These are phyloP conservation scores for Lithophane semibrunnea DNA, from an alignment of 2,888 invertebrate species.

Conservation along the genomic window DNA sequence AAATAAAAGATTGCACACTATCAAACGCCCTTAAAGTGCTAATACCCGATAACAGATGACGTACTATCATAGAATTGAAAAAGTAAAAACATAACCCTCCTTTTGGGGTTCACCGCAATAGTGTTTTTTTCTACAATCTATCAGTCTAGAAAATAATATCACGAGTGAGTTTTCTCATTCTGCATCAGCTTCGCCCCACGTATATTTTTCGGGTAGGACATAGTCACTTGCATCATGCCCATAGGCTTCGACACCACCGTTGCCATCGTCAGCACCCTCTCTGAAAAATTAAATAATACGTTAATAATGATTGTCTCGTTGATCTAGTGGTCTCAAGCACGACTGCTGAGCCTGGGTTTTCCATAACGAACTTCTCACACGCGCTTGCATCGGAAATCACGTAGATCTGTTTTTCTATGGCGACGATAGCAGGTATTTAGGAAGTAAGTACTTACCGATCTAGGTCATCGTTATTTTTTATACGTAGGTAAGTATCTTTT, in stretches of 20 bases:
- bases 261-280: conserved; percentile 82
- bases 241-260: conserved; percentile 84
- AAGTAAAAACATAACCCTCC: conserved; percentile 4
- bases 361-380: neutral
- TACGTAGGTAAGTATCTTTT: neutral
- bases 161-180: conserved; percentile 46
- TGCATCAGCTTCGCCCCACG: conserved; percentile 84
- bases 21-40: conserved; percentile 20
- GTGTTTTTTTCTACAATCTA: conserved; percentile 54
- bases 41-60: conserved; percentile 54
- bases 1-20: conserved; percentile 14
- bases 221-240: conserved; percentile 87
- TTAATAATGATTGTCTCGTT: neutral
- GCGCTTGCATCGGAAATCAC: neutral
- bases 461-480: neutral
- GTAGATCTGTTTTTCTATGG: neutral
- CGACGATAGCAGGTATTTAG: too few species aligned
- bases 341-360: neutral
- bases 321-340: neutral
- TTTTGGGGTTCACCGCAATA: neutral
- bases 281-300: conserved; percentile 67
- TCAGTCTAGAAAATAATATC: conserved; percentile 61
- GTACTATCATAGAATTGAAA: conserved; percentile 1
- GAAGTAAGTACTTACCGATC: neutral
- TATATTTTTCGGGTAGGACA: conserved; percentile 84